Evolutionary conservation across 1,140 invertebrate species (phyloP).

Genomic region (Thrips palmi): DNA sequence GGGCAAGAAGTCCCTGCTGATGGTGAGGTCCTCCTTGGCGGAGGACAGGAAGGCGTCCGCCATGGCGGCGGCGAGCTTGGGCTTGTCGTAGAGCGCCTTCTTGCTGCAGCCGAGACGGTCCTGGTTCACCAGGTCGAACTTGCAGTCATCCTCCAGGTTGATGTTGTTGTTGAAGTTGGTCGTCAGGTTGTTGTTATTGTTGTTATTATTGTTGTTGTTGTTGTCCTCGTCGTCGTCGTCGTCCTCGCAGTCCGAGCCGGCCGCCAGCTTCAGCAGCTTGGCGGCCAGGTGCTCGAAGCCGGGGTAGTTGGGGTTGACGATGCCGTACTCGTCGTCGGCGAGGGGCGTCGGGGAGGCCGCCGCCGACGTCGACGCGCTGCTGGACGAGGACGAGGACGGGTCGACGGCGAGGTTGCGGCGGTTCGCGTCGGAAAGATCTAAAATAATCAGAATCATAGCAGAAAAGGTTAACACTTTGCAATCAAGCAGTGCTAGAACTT

Average conservation of each 20-base stretch:
- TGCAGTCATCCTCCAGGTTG: slow-evolving; percentile 9
- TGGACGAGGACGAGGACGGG: too few relatives aligned
- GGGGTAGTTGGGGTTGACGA: slow-evolving; percentile 62
- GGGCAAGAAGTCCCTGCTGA: neutral
- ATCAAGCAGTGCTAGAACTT: too few relatives aligned
- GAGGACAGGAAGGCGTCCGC: slow-evolving; percentile 21
- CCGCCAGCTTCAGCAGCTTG: slow-evolving; percentile 19
- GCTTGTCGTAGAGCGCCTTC: slow-evolving; percentile 37
- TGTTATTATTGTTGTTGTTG: slow-evolving; percentile 20
- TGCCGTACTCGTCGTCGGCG: too few relatives aligned
- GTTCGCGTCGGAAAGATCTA: too few relatives aligned
- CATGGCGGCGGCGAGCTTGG: slow-evolving; percentile 30
- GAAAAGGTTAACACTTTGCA: too few relatives aligned
- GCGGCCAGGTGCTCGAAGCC: slow-evolving; percentile 31
- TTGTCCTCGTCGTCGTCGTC: slow-evolving; percentile 18
- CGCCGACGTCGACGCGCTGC: too few relatives aligned
- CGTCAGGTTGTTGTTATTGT: slow-evolving; percentile 21
- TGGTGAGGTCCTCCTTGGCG: slow-evolving; percentile 17
- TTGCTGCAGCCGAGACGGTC: slow-evolving; percentile 29
- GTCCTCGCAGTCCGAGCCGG: slow-evolving; percentile 25
- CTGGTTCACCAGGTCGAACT: slow-evolving; percentile 27
- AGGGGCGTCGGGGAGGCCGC: too few relatives aligned
- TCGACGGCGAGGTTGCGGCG: too few relatives aligned
- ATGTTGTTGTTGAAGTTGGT: slow-evolving; percentile 19
- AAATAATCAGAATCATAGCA: too few relatives aligned